Conservation (phyloP, 1,140 invertebrate species). For the Eriosoma lanigerum region DNA sequence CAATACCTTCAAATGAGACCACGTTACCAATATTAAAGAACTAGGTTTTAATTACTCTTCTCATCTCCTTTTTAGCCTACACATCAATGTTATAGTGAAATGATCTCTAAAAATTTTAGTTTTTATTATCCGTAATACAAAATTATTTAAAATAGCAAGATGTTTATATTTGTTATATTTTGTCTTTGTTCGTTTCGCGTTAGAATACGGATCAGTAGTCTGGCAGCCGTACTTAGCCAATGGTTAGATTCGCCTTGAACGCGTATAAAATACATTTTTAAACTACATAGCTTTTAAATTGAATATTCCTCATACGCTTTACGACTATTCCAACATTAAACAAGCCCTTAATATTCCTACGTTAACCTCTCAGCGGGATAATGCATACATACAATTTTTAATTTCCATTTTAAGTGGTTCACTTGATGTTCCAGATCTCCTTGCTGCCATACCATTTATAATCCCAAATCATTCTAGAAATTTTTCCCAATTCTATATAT, state of each 20-base stretch:
- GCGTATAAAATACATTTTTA: not conserved
- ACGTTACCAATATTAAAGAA: not conserved
- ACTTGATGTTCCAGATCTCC: too few species aligned
- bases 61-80: not conserved
- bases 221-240: not conserved
- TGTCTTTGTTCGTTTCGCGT: not conserved
- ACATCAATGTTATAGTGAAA: not conserved
- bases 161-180: not conserved
- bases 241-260: not conserved
- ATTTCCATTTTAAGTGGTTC: too few species aligned
- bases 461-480: too few species aligned
- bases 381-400: too few species aligned
- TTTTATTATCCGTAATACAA: not conserved
- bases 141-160: not conserved
- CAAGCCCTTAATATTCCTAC: too few species aligned
- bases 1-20: not conserved
- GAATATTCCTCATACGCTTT: too few species aligned
- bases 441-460: too few species aligned
- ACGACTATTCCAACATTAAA: too few species aligned
- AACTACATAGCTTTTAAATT: not conserved
- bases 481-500: too few species aligned
- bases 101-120: not conserved
- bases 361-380: too few species aligned
- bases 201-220: not conserved
- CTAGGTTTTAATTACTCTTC: not conserved